Base-by-base conservation (phyloP, 2,888 invertebrate species). In the Chromoteleia sp. region DNA sequence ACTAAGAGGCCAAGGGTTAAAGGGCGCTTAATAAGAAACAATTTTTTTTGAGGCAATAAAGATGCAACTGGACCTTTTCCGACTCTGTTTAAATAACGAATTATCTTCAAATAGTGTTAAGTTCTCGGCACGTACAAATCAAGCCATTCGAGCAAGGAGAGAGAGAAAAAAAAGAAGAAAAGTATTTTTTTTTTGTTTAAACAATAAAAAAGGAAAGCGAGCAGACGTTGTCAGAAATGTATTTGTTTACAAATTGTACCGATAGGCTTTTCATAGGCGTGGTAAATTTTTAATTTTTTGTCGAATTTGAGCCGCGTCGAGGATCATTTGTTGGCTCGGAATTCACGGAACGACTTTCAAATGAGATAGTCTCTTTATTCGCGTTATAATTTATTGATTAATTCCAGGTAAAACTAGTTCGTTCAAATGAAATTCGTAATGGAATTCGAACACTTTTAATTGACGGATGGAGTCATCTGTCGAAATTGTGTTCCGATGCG, bases 151-250 rank as follows among this genome's bases (percentile, higher is more conserved):
- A 52, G 10, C 12, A 12, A n/a, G 54, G 41, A 54, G 36, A 56
- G 41, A 2, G 2, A 2, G 17, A 25, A 12, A n/a, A 67, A 52
- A 54, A 45, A 56, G 41, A 2, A 5, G 1, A 30, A 25, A 25
- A 25, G 6, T 25, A 25, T 25, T 21, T 33, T 39, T 67, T 56
- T 45, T 61, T 52, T 33, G 30, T 59, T 71, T 59, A 41, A 71
- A 71, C 48, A 75, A 75, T 75, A 75, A 75, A 75, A 75, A 59
- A 12, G 75, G n/a, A 54, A 75, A 58, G 67, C 17, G 30, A 15
- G 14, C 19, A 54, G 15, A 29, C 17, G 45, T 45, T 29, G 59
- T 41, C 73, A 54, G 30, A 36, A 48, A 65, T 56, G 63, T 45
- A 39, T 58, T 45, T 61, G 41, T 71, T 54, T 59, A 59, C 36